Evolutionary conservation across 2,888 invertebrate species (phyloP), one percentile per base, ranked within the genome.

Genomic region (Nomada flava): DNA sequence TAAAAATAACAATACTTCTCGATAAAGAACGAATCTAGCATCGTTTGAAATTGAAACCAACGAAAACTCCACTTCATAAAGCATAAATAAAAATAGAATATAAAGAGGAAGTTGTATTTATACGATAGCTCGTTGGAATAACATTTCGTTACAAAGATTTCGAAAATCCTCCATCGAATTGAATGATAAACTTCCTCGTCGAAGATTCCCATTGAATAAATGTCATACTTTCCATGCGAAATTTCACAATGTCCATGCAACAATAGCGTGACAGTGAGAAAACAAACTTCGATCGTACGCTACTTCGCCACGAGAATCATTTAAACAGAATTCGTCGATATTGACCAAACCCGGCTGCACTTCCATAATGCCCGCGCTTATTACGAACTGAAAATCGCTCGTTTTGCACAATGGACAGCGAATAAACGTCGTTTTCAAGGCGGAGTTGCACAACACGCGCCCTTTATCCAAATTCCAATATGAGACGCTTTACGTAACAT

Each of bases 401-500:
- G 59, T 84, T 76, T 76, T 15, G 64, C 44, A 53, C 69, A 75
- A 59, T 67, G 69, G 59, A 1, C 20, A 29, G 65, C 44, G 18
- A 73, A 64, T 20, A 42, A n/a, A 15, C 67, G 15, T 50, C 52
- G 59, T 55, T 68, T 20, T 59, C 26, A 18, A 83, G 76, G 76
- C 70, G 42, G 9, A 18, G 63, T 69, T 69, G 47, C 65, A 26
- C 62, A 75, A 78, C 26, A 15, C 26, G 26, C 18, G 15, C 42
- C 53, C 7, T 20, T 53, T 20, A 62, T 15, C 23, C 36, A 11
- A 77, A 77, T 64, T 69, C 65, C 65, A 79, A 76, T 82, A 60
- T 52, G n/a, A 64, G 29, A 44, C 64, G 50, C 64, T 78, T 80
- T 84, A 62, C 84, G 81, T 77, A 84, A 84, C 59, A 23, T 55